Percentiles rank a stretch among this genome's conserved stretches.
Evolutionary conservation across 2,113 vertebrate species (phyloP).

Genomic region (Sphaerodactylus townsendi): DNA sequence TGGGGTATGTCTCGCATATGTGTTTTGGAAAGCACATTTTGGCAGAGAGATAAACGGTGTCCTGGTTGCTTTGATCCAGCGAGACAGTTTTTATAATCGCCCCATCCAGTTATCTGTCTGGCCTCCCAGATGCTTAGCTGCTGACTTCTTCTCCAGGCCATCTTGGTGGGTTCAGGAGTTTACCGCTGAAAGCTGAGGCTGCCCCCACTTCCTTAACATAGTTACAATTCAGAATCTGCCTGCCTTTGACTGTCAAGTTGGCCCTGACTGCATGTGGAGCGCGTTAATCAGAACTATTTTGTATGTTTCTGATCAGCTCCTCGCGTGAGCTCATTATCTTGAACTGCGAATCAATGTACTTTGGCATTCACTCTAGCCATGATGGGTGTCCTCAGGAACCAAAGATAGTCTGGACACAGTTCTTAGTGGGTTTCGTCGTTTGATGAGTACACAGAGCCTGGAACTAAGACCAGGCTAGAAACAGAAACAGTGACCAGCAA

Average conservation of each 20-base stretch:
- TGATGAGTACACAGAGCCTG: no score
- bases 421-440: no score
- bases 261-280: neutral
- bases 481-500: no score
- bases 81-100: neutral
- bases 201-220: neutral
- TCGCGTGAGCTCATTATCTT: neutral
- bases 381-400: no score
- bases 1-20: neutral
- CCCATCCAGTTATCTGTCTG: neutral
- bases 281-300: neutral
- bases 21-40: neutral
- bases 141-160: neutral
- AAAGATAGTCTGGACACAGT: no score
- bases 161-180: neutral
- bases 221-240: neutral
- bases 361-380: neutral
- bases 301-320: neutral
- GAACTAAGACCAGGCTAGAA: no score
- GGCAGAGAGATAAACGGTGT: neutral
- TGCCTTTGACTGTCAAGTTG: fast-evolving
- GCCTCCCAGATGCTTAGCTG: neutral
- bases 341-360: neutral
- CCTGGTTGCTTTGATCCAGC: neutral
- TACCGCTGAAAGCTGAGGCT: neutral